Base-by-base conservation (phyloP, 2,888 invertebrate species). In the Acleris laterana region DNA sequence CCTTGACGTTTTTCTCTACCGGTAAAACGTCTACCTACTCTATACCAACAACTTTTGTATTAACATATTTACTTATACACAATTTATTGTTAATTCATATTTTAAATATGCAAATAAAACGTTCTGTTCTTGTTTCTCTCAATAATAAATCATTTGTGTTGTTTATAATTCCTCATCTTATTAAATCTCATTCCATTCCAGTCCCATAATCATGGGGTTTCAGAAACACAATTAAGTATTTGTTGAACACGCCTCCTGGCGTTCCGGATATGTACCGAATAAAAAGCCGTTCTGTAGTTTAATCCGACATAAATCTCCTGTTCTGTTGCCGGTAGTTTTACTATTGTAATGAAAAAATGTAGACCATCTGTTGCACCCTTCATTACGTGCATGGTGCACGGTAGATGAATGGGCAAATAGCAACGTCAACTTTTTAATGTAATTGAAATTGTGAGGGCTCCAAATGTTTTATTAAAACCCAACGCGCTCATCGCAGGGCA, bases 341-440 rank as follows among this genome's bases (percentile, higher is more conserved):
- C 79, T 80, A 82, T 83, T 83, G 82, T 88, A 90, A 90, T 90
- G 88, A 90, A 91, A 91, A 90, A 90, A 91, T 90, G 78, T 80
- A 80, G 77, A 89, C 89, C 92, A 92, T 91, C 92, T 93, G 92
- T 91, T 91, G 87, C 90, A 88, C 92, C 92, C 92, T 92, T 89
- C 90, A 89, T 90, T 90, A 88, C 87, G 78, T 87, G 78, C 79
- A 77, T 83, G 76, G 77, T 78, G 74, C 77, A 74, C 79, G 76
- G 82, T 84, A 84, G 85, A 88, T 85, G 83, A 66, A 66, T 66
- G 88, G 85, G 85, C 83, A 82, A 88, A 84, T 83, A 82, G 80
- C 81, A 80, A 77, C 83, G 84, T 87, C 88, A 86, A 88, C 85
- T 90, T 91, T 92, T 91, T 90, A 91, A 91, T 90, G 86, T 91